These are phyloP conservation scores for Miichthys miiuy DNA, from an alignment of 2,797 vertebrate species.

Conservation along the genomic window DNA sequence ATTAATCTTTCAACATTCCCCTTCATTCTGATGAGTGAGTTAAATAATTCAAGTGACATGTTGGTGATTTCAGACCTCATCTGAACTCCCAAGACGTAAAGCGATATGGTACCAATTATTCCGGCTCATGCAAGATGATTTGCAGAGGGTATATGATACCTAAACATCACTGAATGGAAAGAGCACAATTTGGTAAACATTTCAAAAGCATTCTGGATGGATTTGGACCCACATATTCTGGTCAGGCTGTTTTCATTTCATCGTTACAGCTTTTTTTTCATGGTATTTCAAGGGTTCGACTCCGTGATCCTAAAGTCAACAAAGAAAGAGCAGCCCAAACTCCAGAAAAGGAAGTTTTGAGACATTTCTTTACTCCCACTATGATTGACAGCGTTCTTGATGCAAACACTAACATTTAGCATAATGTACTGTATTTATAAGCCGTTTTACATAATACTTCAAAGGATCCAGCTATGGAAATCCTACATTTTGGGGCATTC, in stretches of 20 bases:
- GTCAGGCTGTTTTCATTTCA: constrained; percentile 40
- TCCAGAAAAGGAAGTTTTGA: constrained; percentile 18
- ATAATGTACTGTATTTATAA: constrained; percentile 2
- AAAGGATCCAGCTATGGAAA: background rate
- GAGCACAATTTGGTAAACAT: constrained; percentile 56
- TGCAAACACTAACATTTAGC: constrained; percentile 14
- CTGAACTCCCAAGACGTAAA: constrained; percentile 33
- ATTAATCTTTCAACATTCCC: constrained; percentile 12
- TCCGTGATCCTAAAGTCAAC: constrained; percentile 20
- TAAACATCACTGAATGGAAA: constrained; percentile 50
- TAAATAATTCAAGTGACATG: constrained; percentile 6
- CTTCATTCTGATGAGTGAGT: background rate
- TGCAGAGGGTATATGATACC: constrained; percentile 42
- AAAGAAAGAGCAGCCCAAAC: background rate
- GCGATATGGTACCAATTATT: constrained; percentile 59
- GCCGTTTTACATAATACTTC: constrained; percentile 12
- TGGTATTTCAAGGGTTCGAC: constrained; percentile 12
- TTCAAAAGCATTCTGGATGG: constrained; percentile 25
- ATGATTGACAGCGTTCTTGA: constrained; percentile 33
- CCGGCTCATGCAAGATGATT: constrained; percentile 24
- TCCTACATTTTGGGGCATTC: background rate
- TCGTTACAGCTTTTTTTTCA: constrained; percentile 26
- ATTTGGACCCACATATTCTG: constrained; percentile 14
- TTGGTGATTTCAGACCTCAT: constrained; percentile 42
- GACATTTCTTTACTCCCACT: background rate